Evolutionary conservation across 2,113 vertebrate genomes (phyloP).

Genomic region (Cololabis saira): DNA sequence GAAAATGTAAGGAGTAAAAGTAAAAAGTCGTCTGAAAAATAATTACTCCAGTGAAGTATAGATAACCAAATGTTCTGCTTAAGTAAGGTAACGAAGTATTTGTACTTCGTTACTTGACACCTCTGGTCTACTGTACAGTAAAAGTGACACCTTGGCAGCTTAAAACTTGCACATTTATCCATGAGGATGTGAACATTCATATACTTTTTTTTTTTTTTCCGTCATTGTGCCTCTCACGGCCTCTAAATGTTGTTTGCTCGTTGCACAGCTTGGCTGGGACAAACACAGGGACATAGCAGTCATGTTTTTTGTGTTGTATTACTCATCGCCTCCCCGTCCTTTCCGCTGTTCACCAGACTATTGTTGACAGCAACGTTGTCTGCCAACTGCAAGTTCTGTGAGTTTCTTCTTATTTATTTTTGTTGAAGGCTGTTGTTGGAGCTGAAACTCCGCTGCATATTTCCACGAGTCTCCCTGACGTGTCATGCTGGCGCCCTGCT

Average conservation of each 20-base stretch:
- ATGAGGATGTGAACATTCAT: slow-evolving; percentile 12
- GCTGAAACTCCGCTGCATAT: slow-evolving; percentile 55
- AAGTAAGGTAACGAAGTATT: too few species aligned
- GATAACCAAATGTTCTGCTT: too few species aligned
- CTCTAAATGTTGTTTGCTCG: slow-evolving; percentile 31
- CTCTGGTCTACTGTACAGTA: slow-evolving; percentile 5
- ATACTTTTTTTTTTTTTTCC: too few species aligned
- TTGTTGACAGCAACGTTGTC: slow-evolving; percentile 59
- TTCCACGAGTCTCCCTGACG: slow-evolving; percentile 55
- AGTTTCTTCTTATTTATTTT: slow-evolving; percentile 16
- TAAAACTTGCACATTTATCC: slow-evolving; percentile 28
- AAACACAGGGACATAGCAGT: slow-evolving; percentile 40
- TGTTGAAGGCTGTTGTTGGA: slow-evolving; percentile 67
- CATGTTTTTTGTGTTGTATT: slow-evolving; percentile 37
- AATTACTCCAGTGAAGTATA: too few species aligned
- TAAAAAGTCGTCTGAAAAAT: too few species aligned
- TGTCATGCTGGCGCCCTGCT: slow-evolving; percentile 55
- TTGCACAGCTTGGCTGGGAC: slow-evolving; percentile 39
- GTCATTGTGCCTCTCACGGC: slow-evolving; percentile 25
- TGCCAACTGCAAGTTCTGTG: slow-evolving; percentile 23
- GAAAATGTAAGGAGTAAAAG: too few species aligned
- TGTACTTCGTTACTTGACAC: too few species aligned
- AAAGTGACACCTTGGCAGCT: slow-evolving; percentile 35
- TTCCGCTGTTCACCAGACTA: slow-evolving; percentile 47
- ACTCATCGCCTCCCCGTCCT: slow-evolving; percentile 49